A percentile compares a stretch with the other conserved stretches of the same genome.
phyloP scores from a whole-genome alignment of 2,888 invertebrate species.

The Eucriotettix oculatus region DNA sequence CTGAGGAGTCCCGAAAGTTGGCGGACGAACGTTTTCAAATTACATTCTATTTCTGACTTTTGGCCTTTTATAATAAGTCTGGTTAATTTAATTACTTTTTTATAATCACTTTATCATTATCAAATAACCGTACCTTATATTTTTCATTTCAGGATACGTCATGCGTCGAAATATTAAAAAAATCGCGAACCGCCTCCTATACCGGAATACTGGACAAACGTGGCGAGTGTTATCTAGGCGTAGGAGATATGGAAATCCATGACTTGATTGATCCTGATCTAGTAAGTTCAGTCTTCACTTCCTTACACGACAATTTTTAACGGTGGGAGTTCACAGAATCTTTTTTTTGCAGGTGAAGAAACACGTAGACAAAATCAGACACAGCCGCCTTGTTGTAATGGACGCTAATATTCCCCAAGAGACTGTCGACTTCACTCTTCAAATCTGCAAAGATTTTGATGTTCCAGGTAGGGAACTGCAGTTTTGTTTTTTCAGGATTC shows the following conservation, averaged over 20 bases:
- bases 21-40: too few relatives aligned
- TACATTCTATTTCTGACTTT: too few relatives aligned
- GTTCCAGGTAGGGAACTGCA: not conserved
- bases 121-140: too few relatives aligned
- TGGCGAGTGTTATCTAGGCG: constrained; percentile 64
- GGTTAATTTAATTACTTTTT: too few relatives aligned
- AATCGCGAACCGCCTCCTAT: constrained; percentile 50
- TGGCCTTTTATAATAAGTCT: too few relatives aligned
- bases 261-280: constrained; percentile 44
- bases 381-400: not conserved
- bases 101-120: too few relatives aligned
- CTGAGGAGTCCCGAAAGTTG: too few relatives aligned
- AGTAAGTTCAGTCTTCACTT: constrained; percentile 26
- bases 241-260: constrained; percentile 77
- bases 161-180: constrained; percentile 21
- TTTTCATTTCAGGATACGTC: constrained; percentile 17
- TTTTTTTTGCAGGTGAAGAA: not conserved
- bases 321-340: too few relatives aligned
- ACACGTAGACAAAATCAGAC: not conserved
- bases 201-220: constrained; percentile 51
- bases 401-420: not conserved
- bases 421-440: not conserved
- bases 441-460: not conserved
- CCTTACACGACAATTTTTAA: too few relatives aligned
- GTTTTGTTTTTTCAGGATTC: not conserved